These are phyloP conservation scores for Enteromius fasciolatus DNA, from an alignment of 2,797 vertebrate species.

Conservation along the genomic window DNA sequence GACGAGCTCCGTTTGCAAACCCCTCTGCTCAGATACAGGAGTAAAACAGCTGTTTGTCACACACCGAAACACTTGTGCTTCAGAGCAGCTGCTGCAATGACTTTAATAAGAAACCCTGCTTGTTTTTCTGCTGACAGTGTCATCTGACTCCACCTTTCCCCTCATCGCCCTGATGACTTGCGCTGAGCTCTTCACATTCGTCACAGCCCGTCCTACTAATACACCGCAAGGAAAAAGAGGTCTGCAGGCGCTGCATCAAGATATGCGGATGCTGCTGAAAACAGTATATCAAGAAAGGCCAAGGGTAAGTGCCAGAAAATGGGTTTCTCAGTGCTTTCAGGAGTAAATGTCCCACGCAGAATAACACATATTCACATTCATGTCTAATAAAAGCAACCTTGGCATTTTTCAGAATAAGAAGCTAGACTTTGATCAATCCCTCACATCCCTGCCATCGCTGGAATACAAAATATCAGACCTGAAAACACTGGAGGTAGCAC, in stretches of 20 bases:
- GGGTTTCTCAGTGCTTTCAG: neutral
- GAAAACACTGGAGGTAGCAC: constrained; percentile 42
- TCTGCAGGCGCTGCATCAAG: constrained; percentile 51
- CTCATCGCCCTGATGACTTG: constrained; percentile 69
- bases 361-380: neutral
- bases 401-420: constrained; percentile 25
- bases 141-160: constrained; percentile 43
- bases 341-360: neutral
- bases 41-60: constrained; percentile 35
- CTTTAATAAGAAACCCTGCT: constrained; percentile 4
- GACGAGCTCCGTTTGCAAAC: neutral
- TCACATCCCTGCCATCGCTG: constrained; percentile 48
- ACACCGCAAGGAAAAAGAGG: constrained; percentile 1
- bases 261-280: constrained; percentile 41
- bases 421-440: neutral
- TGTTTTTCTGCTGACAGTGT: constrained; percentile 62
- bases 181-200: constrained; percentile 62
- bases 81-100: constrained; percentile 38
- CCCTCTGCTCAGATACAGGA: neutral
- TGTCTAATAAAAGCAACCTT: neutral
- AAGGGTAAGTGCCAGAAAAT: constrained; percentile 33
- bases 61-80: constrained; percentile 32
- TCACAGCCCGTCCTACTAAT: constrained; percentile 45
- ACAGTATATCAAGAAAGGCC: neutral
- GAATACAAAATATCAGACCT: constrained; percentile 31